phyloP scores from a whole-genome alignment of 2,797 vertebrate genomes.

The Anolis apletophallus region DNA sequence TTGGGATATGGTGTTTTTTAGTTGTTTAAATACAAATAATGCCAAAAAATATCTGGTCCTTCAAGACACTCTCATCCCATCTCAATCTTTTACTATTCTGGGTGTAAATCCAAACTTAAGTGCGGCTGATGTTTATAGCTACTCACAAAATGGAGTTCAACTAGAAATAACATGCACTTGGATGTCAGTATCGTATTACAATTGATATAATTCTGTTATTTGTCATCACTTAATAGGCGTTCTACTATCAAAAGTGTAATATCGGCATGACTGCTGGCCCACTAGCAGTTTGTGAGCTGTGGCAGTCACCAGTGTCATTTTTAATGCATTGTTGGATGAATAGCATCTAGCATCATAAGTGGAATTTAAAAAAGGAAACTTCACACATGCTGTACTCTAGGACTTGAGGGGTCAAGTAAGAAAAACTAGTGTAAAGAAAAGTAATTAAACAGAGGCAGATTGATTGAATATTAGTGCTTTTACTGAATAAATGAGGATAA shows the following conservation, averaged over 20 bases:
- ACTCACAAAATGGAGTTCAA: constrained; percentile 65
- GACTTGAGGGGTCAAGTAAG: constrained; percentile 49
- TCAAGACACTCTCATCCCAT: not conserved
- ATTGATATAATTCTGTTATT: constrained; percentile 71
- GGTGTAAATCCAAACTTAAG: not conserved
- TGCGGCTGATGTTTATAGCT: constrained; percentile 58
- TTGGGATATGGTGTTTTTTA: not conserved
- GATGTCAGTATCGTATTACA: constrained; percentile 68
- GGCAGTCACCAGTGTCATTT: constrained; percentile 53
- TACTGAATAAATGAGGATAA: constrained; percentile 75
- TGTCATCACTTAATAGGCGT: constrained; percentile 78
- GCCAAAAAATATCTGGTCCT: not conserved
- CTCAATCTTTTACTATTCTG: not conserved
- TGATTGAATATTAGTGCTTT: constrained; percentile 67
- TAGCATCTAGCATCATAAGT: constrained; percentile 56
- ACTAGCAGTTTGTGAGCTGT: constrained; percentile 76
- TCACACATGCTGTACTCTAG: constrained; percentile 49
- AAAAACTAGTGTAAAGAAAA: constrained; percentile 60
- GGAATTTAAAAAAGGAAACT: constrained; percentile 54
- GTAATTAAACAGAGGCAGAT: constrained; percentile 73
- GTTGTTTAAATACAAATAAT: not conserved
- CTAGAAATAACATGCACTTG: constrained; percentile 57
- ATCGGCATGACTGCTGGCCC: constrained; percentile 72
- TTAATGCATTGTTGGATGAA: constrained; percentile 59
- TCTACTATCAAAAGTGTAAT: constrained; percentile 66